Percentiles rank a stretch among this genome's conserved stretches.
Evolutionary conservation across 2,113 vertebrate genomes (phyloP).

Genomic region (Felis chaus): DNA sequence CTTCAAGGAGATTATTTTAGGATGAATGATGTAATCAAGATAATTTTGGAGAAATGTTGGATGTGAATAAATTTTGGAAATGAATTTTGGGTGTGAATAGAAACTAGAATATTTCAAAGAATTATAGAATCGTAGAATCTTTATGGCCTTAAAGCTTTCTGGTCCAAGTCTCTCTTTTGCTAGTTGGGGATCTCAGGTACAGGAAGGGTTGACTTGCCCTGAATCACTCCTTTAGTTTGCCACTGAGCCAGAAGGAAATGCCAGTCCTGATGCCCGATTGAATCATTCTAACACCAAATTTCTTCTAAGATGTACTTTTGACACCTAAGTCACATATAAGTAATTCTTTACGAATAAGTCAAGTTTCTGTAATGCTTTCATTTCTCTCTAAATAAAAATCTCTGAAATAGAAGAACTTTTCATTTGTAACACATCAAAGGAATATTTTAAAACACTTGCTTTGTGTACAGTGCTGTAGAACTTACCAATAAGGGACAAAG

Average conservation of each 20-base stretch:
- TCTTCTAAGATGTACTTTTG: not conserved
- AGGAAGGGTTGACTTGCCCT: not conserved
- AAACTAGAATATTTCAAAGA: not conserved
- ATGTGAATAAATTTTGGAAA: not conserved
- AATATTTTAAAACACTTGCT: not conserved
- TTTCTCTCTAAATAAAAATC: not conserved
- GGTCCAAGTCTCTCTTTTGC: not conserved
- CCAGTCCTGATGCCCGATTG: not conserved
- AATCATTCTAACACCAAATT: not conserved
- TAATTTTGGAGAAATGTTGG: conserved; percentile 10
- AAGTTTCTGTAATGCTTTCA: not conserved
- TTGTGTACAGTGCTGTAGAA: not conserved
- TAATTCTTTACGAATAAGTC: not conserved
- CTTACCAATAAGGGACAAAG: not conserved
- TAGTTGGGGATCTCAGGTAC: not conserved
- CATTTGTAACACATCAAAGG: not conserved
- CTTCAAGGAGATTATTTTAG: not conserved
- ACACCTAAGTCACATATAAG: not conserved
- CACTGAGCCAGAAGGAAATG: not conserved
- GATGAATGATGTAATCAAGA: not conserved
- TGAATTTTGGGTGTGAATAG: not conserved
- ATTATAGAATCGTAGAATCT: not conserved
- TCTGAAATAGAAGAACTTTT: not conserved
- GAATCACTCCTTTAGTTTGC: not conserved
- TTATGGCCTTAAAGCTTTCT: not conserved